phyloP scores from a whole-genome alignment of 2,113 vertebrate genomes.

The Istiophorus platypterus region DNA sequence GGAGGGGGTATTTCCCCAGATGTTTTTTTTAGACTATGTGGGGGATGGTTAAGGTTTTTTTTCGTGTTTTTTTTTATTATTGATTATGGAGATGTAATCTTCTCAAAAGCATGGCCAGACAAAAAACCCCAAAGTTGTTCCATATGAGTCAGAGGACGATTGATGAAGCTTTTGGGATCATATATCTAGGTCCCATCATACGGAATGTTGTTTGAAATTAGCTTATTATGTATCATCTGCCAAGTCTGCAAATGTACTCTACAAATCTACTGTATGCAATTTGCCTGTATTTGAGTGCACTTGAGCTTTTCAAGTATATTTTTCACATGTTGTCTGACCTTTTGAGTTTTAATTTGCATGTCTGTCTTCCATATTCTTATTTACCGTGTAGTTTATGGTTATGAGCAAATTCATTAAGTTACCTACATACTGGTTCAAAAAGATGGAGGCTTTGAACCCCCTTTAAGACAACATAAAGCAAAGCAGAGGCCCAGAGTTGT shows the following conservation, averaged over 20 bases:
- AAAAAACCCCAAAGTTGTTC: constrained; percentile 68
- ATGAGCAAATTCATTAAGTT: not conserved
- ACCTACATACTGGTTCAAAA: not conserved
- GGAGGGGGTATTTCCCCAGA: constrained; percentile 49
- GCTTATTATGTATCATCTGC: constrained; percentile 47
- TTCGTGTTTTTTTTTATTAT: too few species aligned
- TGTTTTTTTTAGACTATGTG: constrained; percentile 32
- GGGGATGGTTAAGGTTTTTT: constrained; percentile 57
- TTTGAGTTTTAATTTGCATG: not conserved
- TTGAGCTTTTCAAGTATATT: constrained; percentile 8
- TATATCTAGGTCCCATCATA: constrained; percentile 63
- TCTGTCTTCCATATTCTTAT: not conserved
- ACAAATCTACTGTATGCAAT: not conserved
- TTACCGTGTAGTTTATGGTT: not conserved
- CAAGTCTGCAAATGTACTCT: constrained; percentile 32
- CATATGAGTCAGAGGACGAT: constrained; percentile 68
- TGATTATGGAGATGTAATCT: constrained; percentile 84
- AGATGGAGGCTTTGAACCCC: not conserved
- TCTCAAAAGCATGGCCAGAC: constrained; percentile 74
- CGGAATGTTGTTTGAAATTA: constrained; percentile 58
- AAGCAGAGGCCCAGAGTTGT: not conserved
- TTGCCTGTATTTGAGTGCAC: not conserved
- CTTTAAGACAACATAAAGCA: too few species aligned
- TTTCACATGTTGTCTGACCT: not conserved
- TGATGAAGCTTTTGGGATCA: constrained; percentile 59